Percentiles rank a stretch among this genome's conserved stretches.
Evolutionary conservation across 1,140 invertebrate species (phyloP).

Genomic region (Acromyrmex charruanus): DNA sequence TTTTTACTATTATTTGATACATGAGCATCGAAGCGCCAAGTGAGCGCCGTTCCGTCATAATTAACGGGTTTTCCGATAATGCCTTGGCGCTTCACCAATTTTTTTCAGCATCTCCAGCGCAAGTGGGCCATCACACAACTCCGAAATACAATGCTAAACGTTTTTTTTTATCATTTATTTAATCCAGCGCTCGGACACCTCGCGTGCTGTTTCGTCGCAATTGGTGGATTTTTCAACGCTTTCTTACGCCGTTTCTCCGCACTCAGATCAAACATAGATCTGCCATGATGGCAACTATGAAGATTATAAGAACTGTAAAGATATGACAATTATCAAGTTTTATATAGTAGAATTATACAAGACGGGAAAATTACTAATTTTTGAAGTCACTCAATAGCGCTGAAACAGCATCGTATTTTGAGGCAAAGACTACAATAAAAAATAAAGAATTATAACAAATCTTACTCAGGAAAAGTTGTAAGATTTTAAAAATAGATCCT

Average conservation of each 20-base stretch:
- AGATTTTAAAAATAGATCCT: no score
- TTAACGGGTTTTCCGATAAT: constrained; percentile 13
- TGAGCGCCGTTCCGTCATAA: background rate
- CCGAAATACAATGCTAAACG: background rate
- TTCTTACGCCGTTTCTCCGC: constrained; percentile 66
- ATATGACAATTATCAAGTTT: no score
- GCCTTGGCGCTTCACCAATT: background rate
- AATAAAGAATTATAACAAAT: no score
- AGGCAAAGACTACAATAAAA: no score
- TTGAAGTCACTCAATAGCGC: no score
- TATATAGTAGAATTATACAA: no score
- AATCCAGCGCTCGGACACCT: background rate
- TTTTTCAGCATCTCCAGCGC: background rate
- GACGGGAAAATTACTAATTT: no score
- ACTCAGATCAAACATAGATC: no score
- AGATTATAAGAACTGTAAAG: no score
- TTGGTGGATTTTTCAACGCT: constrained; percentile 59
- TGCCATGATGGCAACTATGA: no score
- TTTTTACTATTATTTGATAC: background rate
- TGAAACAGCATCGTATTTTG: no score
- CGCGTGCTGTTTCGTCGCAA: constrained; percentile 4
- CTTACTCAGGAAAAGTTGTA: no score
- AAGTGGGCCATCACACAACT: background rate
- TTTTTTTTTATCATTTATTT: background rate
- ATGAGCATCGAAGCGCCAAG: background rate